Evolutionary conservation across 2,113 vertebrate genomes (phyloP), one percentile per base, ranked within the genome.

Genomic region (Ptilorrhoa leucosticta): DNA sequence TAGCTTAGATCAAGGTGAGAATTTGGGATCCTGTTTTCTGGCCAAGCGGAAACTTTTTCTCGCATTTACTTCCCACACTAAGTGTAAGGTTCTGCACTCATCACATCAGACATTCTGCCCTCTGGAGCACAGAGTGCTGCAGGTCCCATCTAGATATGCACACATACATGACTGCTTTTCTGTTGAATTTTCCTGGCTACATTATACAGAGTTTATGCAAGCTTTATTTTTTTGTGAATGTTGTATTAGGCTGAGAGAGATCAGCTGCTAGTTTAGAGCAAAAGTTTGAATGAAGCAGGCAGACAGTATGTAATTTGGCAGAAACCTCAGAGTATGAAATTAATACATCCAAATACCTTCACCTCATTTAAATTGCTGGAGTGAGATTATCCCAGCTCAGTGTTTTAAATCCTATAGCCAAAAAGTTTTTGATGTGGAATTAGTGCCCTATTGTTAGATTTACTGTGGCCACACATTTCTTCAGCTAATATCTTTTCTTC

Each of bases 391-490:
- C 72, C 45, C n/a, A 23, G 37, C 39, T 93, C 60, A 54, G 56
- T 54, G 10, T 19, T 84, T 87, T 89, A 65, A 79, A 91, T 70
- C 78, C 77, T 87, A 48, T 40, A 81, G 42, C 28, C 1, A 4
- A 91, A 65, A 80, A 44, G 33, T 50, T 75, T 93, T 93, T 93
- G 53, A 87, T 82, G 44, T 92, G 53, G 79, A 90, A 79, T 92
- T 85, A 87, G 6, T 40, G 15, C 13, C 39, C 11, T 42, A 53
- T 70, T 61, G 33, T 73, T 70, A 48, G 31, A 40, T 53, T 48
- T 63, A 87, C 39, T 64, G 70, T 58, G 44, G 56, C 23, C 51
- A 71, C 47, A 71, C 58, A 51, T 63, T 13, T 84, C 54, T 63
- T 70, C 51, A 90, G 47, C 23, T 84, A 66, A n/a, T 20, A 78